Evolutionary conservation across 2,888 invertebrate species (phyloP).

Genomic region (Andrena chrysosceles): DNA sequence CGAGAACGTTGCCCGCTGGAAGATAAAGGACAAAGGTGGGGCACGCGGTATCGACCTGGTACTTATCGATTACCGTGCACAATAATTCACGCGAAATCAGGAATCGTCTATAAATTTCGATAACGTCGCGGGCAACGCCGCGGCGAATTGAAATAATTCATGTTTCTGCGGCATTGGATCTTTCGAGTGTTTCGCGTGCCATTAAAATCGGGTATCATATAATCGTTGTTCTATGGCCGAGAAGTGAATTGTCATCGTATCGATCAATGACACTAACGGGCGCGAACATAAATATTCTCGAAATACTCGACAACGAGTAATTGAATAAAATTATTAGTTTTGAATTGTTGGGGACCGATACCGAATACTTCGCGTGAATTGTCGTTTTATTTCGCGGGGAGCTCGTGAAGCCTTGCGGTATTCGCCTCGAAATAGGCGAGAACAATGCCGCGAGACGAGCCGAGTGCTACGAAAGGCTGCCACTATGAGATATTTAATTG

Average conservation of each 20-base stretch:
- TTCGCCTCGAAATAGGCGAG: slow-evolving; percentile 17
- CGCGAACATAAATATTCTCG: not conserved
- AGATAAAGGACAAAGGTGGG: slow-evolving; percentile 17
- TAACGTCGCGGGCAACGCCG: slow-evolving; percentile 8
- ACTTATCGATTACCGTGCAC: slow-evolving; percentile 23
- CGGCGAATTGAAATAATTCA: not conserved
- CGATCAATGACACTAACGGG: not conserved
- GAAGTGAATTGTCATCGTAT: not conserved
- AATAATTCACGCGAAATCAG: slow-evolving; percentile 12
- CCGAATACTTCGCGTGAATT: not conserved
- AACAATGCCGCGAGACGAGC: slow-evolving; percentile 20
- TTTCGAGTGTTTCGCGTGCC: not conserved
- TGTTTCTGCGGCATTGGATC: not conserved
- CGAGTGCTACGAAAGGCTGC: slow-evolving; percentile 29
- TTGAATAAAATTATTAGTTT: not conserved
- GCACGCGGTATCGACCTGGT: not conserved
- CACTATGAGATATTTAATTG: slow-evolving; percentile 79
- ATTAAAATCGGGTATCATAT: not conserved
- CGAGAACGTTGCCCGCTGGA: not conserved
- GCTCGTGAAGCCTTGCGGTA: not conserved
- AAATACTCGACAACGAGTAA: not conserved
- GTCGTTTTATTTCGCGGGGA: slow-evolving; percentile 6
- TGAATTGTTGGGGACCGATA: not conserved
- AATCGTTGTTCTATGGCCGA: not conserved
- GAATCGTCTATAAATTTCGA: slow-evolving; percentile 34